phyloP scores from a whole-genome alignment of 2,888 invertebrate species.

The Sycophila texana region DNA sequence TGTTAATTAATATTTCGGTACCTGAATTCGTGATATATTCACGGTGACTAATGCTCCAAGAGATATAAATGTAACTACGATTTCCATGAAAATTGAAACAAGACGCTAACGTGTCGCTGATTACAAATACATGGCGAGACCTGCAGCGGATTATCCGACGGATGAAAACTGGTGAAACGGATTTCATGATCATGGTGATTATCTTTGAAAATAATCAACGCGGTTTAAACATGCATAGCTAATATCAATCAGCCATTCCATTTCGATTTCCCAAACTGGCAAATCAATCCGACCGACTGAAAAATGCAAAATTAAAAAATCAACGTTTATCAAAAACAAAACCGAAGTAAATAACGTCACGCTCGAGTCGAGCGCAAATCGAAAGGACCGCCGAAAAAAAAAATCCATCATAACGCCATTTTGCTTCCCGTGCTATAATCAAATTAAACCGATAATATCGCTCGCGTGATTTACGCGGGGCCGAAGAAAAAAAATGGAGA shows the following conservation, averaged over 20 bases:
- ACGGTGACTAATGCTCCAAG: too few species aligned
- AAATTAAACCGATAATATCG: too few species aligned
- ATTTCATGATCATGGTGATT: not conserved
- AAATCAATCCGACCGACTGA: not conserved
- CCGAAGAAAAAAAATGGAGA: not conserved
- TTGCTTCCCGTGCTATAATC: too few species aligned
- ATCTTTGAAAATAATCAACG: not conserved
- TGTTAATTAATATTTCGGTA: too few species aligned
- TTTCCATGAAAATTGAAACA: slow-evolving; percentile 20
- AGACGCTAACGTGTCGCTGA: not conserved
- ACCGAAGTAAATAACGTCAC: not conserved
- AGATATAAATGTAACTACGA: not conserved
- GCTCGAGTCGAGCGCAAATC: not conserved
- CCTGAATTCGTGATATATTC: too few species aligned
- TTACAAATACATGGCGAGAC: not conserved
- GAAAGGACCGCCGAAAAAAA: too few species aligned
- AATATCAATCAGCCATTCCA: not conserved
- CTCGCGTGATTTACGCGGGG: not conserved
- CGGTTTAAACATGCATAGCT: not conserved
- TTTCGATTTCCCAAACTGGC: not conserved
- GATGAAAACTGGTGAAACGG: not conserved
- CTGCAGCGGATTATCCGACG: too few species aligned
- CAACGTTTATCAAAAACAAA: not conserved
- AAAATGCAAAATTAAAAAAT: not conserved
- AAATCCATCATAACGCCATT: too few species aligned